Evolutionary conservation across 2,797 vertebrate genomes (phyloP), one percentile per base, ranked within the genome.

Genomic region (Hoplostethus atlanticus): DNA sequence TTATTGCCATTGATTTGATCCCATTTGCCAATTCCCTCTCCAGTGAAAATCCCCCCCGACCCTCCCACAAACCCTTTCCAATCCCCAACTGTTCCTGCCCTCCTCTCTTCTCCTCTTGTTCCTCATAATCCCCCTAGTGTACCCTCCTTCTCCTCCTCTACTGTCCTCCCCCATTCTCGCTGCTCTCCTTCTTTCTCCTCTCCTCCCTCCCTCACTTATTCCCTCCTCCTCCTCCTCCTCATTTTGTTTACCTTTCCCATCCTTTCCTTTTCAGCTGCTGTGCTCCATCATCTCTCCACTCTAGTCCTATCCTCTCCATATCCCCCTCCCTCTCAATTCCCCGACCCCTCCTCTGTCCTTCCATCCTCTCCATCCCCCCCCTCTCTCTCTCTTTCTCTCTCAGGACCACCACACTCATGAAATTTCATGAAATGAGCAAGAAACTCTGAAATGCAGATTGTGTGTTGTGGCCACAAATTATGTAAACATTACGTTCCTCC

Each of bases 241-340:
- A 71, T 83, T 83, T 83, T 84, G 82, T 90, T 88, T 89, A 81
- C 67, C 65, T 76, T 80, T 59, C 63, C 48, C 60, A 21, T 75
- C 68, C 64, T 76, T 71, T 63, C 58, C 56, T 73, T 65, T 55
- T 66, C 64, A 17, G 66, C 60, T 52, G 62, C 80, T 68, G 42
- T 10, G 70, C 71, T 77, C 78, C 62, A 81, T 86, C 83, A 82
- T 77, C 69, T 78, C 64, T 74, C 51, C 80, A 68, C 68, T 79
- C n/a, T 44, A 76, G 81, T 51, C 65, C 67, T 64, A 44, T 73
- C 79, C 84, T 84, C 64, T 77, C 82, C 85, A 83, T 68, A 59
- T 73, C 71, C 73, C 67, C 73, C 73, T 81, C 84, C 67, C 83
- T 74, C 80, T 78, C 76, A 69, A 83, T 83, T 76, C 74, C 51